These are phyloP conservation scores for Harpagifer antarcticus DNA, from an alignment of 2,797 vertebrate genomes.

Conservation along the genomic window DNA sequence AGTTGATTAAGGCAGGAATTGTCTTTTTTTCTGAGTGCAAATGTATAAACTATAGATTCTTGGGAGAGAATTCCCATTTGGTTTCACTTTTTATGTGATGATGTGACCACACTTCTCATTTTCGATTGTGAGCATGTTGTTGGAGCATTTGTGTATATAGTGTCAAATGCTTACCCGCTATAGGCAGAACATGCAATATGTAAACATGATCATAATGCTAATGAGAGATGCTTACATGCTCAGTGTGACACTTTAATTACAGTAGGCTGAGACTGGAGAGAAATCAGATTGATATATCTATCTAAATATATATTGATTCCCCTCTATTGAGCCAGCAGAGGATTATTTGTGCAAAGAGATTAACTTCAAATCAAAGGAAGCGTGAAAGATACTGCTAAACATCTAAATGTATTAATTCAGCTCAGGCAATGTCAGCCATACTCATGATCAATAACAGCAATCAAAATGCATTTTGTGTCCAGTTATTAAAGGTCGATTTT, in stretches of 20 bases:
- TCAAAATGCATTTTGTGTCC: background rate
- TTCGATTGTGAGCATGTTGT: background rate
- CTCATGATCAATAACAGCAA: background rate
- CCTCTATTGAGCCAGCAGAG: background rate
- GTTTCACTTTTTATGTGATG: background rate
- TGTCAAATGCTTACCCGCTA: background rate
- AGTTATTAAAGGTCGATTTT: conserved; percentile 16
- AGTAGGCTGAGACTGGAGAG: conserved; percentile 4
- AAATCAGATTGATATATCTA: conserved; percentile 8
- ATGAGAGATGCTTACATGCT: background rate
- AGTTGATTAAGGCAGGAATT: background rate
- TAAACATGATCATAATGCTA: conserved; percentile 1
- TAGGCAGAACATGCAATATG: background rate
- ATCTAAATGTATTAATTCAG: background rate
- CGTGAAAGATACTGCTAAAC: background rate
- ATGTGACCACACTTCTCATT: background rate
- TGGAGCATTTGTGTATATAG: background rate
- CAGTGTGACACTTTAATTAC: conserved; percentile 11
- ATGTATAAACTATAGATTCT: background rate
- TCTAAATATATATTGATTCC: conserved; percentile 25
- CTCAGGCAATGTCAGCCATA: background rate
- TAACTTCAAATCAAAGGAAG: conserved; percentile 10
- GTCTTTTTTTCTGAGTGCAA: background rate
- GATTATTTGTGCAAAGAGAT: conserved; percentile 14
- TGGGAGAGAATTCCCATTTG: background rate